Evolutionary conservation across 2,888 invertebrate species (phyloP).

Genomic region (Aplocera efformata): DNA sequence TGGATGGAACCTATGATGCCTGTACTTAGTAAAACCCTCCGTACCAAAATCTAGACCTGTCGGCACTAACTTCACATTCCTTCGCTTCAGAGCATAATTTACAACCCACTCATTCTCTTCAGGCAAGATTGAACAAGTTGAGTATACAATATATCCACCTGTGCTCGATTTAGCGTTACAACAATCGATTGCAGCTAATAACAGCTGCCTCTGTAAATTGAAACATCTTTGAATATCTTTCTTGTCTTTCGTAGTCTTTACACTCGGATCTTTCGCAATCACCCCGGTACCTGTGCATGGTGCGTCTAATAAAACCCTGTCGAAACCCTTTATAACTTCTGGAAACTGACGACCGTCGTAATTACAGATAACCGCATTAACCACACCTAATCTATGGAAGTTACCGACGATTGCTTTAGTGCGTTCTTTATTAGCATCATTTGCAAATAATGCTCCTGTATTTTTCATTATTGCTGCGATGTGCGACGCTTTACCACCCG

Average conservation of each 20-base stretch:
- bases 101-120: slow-evolving; percentile 99
- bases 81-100: slow-evolving; percentile 95
- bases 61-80: slow-evolving; percentile 95
- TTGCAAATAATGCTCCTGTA: slow-evolving; percentile 97
- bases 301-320: slow-evolving; percentile 97
- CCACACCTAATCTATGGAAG: slow-evolving; percentile 96
- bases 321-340: slow-evolving; percentile 93
- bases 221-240: slow-evolving; percentile 94
- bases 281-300: slow-evolving; percentile 99
- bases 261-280: slow-evolving; percentile 97
- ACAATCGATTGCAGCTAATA: slow-evolving; percentile 98
- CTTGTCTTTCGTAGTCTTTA: slow-evolving; percentile 95
- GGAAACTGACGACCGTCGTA: slow-evolving; percentile 95
- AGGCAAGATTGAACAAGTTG: slow-evolving; percentile 98
- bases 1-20: slow-evolving; percentile 93
- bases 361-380: slow-evolving; percentile 93
- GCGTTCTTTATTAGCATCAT: slow-evolving; percentile 95
- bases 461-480: slow-evolving; percentile 99
- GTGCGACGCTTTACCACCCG: slow-evolving; percentile 99
- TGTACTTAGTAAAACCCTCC: slow-evolving; percentile 95
- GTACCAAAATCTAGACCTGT: slow-evolving; percentile 97
- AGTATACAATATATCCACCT: slow-evolving; percentile 98
- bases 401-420: slow-evolving; percentile 97
- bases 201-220: slow-evolving; percentile 94
- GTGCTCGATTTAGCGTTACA: slow-evolving; percentile 94